Evolutionary conservation across 2,797 vertebrate genomes (phyloP).

Genomic region (Streptopelia turtur): DNA sequence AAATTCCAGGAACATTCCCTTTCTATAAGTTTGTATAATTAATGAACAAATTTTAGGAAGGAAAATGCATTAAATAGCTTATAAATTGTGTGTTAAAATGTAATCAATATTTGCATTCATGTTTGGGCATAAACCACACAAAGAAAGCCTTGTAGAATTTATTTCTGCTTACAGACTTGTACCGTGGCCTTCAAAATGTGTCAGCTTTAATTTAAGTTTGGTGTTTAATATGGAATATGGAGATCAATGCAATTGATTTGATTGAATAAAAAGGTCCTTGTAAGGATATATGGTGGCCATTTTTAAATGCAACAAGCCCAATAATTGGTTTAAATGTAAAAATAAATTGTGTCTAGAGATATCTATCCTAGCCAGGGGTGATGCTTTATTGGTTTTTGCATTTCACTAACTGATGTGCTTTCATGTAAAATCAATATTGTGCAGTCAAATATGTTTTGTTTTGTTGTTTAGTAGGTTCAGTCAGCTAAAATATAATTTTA

Average conservation of each 20-base stretch:
- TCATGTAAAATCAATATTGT: slow-evolving; percentile 78
- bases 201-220: slow-evolving; percentile 72
- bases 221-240: slow-evolving; percentile 76
- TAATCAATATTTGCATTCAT: slow-evolving; percentile 73
- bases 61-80: slow-evolving; percentile 51
- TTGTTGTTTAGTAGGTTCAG: slow-evolving; percentile 55
- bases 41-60: slow-evolving; percentile 54
- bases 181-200: slow-evolving; percentile 62
- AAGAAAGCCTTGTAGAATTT: slow-evolving; percentile 59
- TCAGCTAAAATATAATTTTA: slow-evolving; percentile 63
- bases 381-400: slow-evolving; percentile 77
- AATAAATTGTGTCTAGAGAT: slow-evolving; percentile 78
- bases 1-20: background rate
- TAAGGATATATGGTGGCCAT: slow-evolving; percentile 70
- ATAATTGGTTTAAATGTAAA: slow-evolving; percentile 79
- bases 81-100: slow-evolving; percentile 69
- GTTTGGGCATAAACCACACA: slow-evolving; percentile 58
- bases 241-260: slow-evolving; percentile 75
- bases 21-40: slow-evolving; percentile 44
- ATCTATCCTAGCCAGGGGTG: slow-evolving; percentile 64
- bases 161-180: slow-evolving; percentile 55
- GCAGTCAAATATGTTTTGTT: slow-evolving; percentile 74
- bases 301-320: slow-evolving; percentile 75
- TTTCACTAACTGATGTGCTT: slow-evolving; percentile 79
- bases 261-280: slow-evolving; percentile 75